Base-by-base conservation (phyloP, 2,888 invertebrate species). In the Oligia strigilis region DNA sequence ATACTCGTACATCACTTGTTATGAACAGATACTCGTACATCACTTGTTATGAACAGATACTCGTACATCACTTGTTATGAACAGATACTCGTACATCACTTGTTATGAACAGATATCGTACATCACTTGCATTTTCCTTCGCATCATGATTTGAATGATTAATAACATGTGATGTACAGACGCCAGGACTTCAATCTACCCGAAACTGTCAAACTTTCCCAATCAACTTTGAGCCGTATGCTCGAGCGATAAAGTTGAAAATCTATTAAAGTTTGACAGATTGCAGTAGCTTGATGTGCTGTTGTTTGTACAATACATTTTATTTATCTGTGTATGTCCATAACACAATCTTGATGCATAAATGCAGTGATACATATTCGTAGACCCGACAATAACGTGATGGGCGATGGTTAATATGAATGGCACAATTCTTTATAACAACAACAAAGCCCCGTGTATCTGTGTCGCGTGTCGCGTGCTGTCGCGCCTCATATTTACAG, bases 401-500 rank as follows among this genome's bases (percentile, higher is more conserved):
- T 23, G 65, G 19, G 5, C 40, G 40, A 65, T 72, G 76, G 52
- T 80, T 80, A 69, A 36, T 75, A 70, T 71, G 3, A 52, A 65
- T 14, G 66, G 23, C 6, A 46, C n/a, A 14, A 8, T 6, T 19
- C 1, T 40, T 4, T 29, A 19, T 2, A 2, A 2, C 5, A 52
- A 5, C 11, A 9, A 29, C n/a, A 2, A 49, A n/a, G 69, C 29
- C 29, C 43, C 23, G 43, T 4, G 71, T 58, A 0, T 14, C 40
- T n/a, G 29, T 8, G 17, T 14, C n/a, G n/a, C 40, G 55, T 62
- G 62, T 14, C n/a, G n/a, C 40, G 55, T 62, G 62, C 40, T 46
- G 17, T 43, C 65, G 72, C 72, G 62, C 64, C 46, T 55, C 40
- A 17, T 76, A 75, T 72, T 69, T 66, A 82, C 82, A 84, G 87